phyloP scores from a whole-genome alignment of 1,140 invertebrate genomes.

The Harpegnathos saltator region DNA sequence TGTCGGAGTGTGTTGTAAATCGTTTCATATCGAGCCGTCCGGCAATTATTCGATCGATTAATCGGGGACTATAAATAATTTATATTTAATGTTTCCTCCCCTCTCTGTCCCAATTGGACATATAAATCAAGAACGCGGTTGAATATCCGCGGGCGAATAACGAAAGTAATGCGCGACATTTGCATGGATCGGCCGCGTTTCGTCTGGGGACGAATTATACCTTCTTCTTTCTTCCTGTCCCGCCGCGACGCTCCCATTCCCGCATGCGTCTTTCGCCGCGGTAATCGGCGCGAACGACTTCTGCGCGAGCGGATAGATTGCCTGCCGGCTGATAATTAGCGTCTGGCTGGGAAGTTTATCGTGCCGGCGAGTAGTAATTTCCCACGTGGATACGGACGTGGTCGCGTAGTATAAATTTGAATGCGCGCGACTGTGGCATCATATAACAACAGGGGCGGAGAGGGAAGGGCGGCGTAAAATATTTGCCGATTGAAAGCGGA shows the following conservation, averaged over 20 bases:
- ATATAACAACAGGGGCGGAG: neutral
- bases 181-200: neutral
- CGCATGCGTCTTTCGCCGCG: neutral
- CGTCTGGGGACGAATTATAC: neutral
- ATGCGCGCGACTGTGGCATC: neutral
- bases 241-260: neutral
- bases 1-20: too few species aligned
- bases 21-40: too few species aligned
- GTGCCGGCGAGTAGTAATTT: conserved; percentile 47
- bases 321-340: conserved; percentile 55
- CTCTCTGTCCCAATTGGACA: neutral
- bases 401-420: conserved; percentile 49
- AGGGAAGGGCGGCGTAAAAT: neutral
- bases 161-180: too few species aligned
- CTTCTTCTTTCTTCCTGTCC: neutral
- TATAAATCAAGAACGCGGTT: conserved; percentile 7
- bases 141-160: neutral
- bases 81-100: conserved; percentile 18
- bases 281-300: conserved; percentile 48
- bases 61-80: neutral
- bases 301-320: conserved; percentile 42
- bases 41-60: neutral
- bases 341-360: conserved; percentile 52
- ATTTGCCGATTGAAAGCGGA: conserved; percentile 11
- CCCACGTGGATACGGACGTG: conserved; percentile 34